phyloP scores from a whole-genome alignment of 2,888 invertebrate genomes.

The Erebia epiphron region DNA sequence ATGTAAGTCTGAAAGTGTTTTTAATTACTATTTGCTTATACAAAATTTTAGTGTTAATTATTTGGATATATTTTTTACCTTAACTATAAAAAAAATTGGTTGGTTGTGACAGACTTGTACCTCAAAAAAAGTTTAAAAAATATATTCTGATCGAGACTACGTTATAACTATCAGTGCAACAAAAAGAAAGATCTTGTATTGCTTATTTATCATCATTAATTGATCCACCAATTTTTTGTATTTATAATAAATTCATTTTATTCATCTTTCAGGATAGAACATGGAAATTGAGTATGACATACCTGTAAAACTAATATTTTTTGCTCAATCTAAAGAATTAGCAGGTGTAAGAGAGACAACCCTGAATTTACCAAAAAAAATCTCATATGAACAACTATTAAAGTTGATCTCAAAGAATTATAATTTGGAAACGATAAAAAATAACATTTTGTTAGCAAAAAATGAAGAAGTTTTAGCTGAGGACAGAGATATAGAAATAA shows the following conservation, averaged over 20 bases:
- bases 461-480: constrained; percentile 91
- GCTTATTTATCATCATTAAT: background rate
- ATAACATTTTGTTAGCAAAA: constrained; percentile 89
- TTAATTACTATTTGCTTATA: background rate
- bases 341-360: constrained; percentile 84
- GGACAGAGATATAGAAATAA: constrained; percentile 79
- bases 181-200: background rate
- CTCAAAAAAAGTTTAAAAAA: no score
- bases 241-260: background rate
- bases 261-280: constrained; percentile 57
- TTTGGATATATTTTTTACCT: background rate
- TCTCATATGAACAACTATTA: constrained; percentile 84
- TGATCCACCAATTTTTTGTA: background rate
- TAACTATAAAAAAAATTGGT: background rate
- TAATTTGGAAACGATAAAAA: constrained; percentile 85
- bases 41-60: background rate
- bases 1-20: constrained; percentile 5
- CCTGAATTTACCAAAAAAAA: constrained; percentile 76
- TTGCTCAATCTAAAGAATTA: constrained; percentile 94
- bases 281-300: constrained; percentile 77
- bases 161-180: no score
- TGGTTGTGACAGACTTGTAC: no score
- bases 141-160: no score
- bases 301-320: constrained; percentile 90
- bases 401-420: constrained; percentile 83